Conservation (phyloP, 2,113 vertebrate species). For the Chaetura pelagica region DNA sequence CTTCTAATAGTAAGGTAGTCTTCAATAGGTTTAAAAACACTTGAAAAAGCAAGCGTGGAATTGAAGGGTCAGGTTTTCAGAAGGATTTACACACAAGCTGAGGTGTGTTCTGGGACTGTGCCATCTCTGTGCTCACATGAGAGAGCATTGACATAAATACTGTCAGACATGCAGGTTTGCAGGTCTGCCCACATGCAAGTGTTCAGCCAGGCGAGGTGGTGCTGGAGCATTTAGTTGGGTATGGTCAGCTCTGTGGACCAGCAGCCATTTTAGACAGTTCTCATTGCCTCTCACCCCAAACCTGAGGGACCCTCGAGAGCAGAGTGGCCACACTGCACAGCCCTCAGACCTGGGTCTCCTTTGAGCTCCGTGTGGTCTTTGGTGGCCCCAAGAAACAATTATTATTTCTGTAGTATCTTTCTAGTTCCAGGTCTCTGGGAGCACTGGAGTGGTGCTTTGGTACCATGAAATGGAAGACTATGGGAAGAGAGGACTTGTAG, state of each 20-base stretch:
- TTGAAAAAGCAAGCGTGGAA: not conserved
- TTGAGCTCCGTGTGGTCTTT: not conserved
- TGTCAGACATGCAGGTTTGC: not conserved
- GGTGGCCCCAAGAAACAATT: not conserved
- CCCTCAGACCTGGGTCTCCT: not conserved
- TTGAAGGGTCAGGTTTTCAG: not conserved
- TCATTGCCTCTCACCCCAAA: not conserved
- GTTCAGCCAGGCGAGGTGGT: fast-evolving
- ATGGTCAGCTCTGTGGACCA: not conserved
- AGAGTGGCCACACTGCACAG: not conserved
- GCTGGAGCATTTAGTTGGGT: not conserved
- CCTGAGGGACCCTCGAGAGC: not conserved
- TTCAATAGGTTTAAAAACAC: not conserved
- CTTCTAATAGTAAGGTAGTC: not conserved
- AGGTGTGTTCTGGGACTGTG: fast-evolving
- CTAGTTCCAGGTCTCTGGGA: not conserved
- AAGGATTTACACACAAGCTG: fast-evolving
- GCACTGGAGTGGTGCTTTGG: not conserved
- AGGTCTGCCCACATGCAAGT: not conserved
- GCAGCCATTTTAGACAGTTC: not conserved
- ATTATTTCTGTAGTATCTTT: not conserved
- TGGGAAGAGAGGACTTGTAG: not conserved
- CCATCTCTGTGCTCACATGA: not conserved
- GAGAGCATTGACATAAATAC: not conserved
- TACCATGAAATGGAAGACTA: not conserved